These are phyloP conservation scores for Branchellion lobata DNA, from an alignment of 2,888 invertebrate species.

Conservation along the genomic window DNA sequence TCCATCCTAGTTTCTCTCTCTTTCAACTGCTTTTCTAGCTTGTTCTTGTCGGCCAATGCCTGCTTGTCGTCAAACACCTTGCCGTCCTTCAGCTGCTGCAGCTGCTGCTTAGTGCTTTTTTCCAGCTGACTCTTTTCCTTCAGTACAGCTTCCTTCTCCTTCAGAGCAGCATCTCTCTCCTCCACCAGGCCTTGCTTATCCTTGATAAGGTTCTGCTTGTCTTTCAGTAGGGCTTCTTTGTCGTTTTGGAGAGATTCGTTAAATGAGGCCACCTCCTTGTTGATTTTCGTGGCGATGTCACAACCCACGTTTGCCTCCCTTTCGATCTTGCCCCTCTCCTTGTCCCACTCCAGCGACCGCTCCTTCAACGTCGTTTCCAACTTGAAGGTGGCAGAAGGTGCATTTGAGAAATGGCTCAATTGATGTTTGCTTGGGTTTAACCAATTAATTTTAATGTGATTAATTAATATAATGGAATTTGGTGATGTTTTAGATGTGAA, in stretches of 20 bases:
- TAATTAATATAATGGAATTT: background rate
- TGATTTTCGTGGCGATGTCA: conserved; percentile 41
- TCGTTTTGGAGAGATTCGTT: conserved; percentile 39
- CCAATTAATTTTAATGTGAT: no score
- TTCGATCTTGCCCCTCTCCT: conserved; percentile 31
- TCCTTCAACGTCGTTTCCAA: conserved; percentile 17
- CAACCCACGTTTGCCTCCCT: conserved; percentile 39
- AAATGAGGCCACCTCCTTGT: conserved; percentile 28
- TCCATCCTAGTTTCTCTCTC: conserved; percentile 31
- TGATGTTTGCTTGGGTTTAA: background rate
- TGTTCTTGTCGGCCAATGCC: conserved; percentile 68
- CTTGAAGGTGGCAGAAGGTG: no score
- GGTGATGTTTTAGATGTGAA: no score
- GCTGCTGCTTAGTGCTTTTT: conserved; percentile 48
- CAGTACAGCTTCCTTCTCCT: conserved; percentile 51
- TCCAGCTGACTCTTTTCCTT: conserved; percentile 56
- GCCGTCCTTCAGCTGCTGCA: background rate
- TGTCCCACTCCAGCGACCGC: conserved; percentile 12
- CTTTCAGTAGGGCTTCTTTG: conserved; percentile 67
- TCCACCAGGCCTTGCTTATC: conserved; percentile 75
- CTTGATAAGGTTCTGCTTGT: conserved; percentile 74
- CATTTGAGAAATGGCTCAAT: background rate
- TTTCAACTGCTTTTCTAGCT: conserved; percentile 67
- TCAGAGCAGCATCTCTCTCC: conserved; percentile 49
- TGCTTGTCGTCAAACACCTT: conserved; percentile 71